These are phyloP conservation scores for Drosophila melanogaster DNA, from an alignment of 1,140 invertebrate genomes.

Conservation along the genomic window Release_6_plus_ISO1_MT NC_004354.4:8728501-8729000, in stretches of 20 bases:
- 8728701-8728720: background rate
- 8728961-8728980: constrained; percentile 46
- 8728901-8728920: background rate
- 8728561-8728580: constrained; percentile 32
- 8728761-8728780: too few relatives aligned
- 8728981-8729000: constrained; percentile 42
- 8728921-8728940: constrained; percentile 21
- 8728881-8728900: background rate
- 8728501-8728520: constrained; percentile 78
- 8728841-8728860: too few relatives aligned
- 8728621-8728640: constrained; percentile 35
- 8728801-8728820: too few relatives aligned
- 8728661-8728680: constrained; percentile 5
- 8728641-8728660: constrained; percentile 26
- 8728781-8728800: too few relatives aligned
- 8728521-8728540: constrained; percentile 82
- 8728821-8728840: too few relatives aligned
- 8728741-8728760: too few relatives aligned
- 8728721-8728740: too few relatives aligned
- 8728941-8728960: constrained; percentile 47
- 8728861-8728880: background rate
- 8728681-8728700: constrained; percentile 13
- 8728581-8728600: background rate
- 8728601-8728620: constrained; percentile 22
- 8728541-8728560: constrained; percentile 65